Evolutionary conservation across 2,113 vertebrate genomes (phyloP), one percentile per base, ranked within the genome.

Genomic region (Phalacrocorax carbo): DNA sequence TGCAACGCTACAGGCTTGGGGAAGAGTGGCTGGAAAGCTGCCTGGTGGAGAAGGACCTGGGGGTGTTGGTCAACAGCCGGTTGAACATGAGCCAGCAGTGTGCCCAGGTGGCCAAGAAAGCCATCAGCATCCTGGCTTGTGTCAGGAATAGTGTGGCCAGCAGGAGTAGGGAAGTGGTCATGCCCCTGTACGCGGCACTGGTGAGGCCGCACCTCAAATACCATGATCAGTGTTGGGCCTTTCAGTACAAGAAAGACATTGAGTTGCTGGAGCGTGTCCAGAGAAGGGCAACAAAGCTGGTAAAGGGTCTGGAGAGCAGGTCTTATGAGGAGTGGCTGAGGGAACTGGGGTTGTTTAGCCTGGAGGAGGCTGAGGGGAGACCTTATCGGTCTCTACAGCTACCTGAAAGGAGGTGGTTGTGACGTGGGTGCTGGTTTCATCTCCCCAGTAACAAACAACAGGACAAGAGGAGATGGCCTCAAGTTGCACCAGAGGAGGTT

Each of bases 391-490:
- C 52, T 76, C 23, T 23, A 26, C 21, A 48, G 13, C 21, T 27
- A 1, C 17, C 52, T 62, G 42, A 44, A 61, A 66, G 30, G 13
- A 61, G 12, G 42, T 2, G 70, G 27, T 19, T 55, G 69, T 0
- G 0, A 65, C 25, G n/a, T 26, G 16, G 29, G 11, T 0, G 4
- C 29, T 0, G 0, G 20, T 49, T 36, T 57, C 10, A 52, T 52
- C 30, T 44, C 22, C 11, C 22, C 34, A 9, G 5, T 44, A 49
- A 25, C 6, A 38, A 52, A 22, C 0, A 1, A 51, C 2, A 57
- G 34, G 25, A 38, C 2, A 7, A 79, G 7, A 70, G 25, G 3
- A 66, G 80, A 69, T 1, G 19, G 44, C n/a, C 27, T 61, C 15
- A 85, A 60, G 18, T 30, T 40, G 32, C 0, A 2, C 10, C 40